Evolutionary conservation across 2,797 vertebrate genomes (phyloP).

Genomic region (Sebastes miniatus): DNA sequence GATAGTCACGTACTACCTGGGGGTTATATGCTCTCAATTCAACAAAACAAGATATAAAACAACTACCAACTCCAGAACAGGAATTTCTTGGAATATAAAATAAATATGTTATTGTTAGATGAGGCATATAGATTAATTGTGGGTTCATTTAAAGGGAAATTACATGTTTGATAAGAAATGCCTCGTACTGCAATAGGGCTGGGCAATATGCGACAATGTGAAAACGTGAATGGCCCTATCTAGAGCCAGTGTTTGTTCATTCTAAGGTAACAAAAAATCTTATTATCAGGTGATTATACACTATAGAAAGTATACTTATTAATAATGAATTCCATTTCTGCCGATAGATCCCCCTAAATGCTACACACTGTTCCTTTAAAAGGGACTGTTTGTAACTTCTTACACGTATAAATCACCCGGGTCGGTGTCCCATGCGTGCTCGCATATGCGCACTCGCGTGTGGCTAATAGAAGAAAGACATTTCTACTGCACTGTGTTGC

Average conservation of each 20-base stretch:
- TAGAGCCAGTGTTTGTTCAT: too few species aligned
- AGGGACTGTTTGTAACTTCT: too few species aligned
- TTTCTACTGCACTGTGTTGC: background rate
- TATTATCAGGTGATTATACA: too few species aligned
- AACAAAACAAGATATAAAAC: background rate
- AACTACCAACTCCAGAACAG: background rate
- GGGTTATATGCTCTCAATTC: background rate
- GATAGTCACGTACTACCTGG: background rate
- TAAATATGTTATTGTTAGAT: background rate
- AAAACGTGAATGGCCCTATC: too few species aligned
- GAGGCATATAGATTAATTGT: background rate
- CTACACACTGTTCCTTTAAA: too few species aligned
- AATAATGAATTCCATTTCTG: too few species aligned
- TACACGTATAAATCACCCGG: too few species aligned
- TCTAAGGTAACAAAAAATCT: too few species aligned
- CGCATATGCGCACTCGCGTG: too few species aligned
- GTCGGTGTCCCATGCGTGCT: too few species aligned
- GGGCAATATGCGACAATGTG: background rate
- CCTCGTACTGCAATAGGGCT: background rate
- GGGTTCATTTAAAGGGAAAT: background rate
- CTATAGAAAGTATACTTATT: too few species aligned
- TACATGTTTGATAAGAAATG: background rate
- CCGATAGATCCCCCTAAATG: too few species aligned
- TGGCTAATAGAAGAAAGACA: background rate
- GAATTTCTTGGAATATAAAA: background rate